These are phyloP conservation scores for Drosophila quadrilineata DNA, from an alignment of 1,140 invertebrate species.

Conservation along the genomic window DNA sequence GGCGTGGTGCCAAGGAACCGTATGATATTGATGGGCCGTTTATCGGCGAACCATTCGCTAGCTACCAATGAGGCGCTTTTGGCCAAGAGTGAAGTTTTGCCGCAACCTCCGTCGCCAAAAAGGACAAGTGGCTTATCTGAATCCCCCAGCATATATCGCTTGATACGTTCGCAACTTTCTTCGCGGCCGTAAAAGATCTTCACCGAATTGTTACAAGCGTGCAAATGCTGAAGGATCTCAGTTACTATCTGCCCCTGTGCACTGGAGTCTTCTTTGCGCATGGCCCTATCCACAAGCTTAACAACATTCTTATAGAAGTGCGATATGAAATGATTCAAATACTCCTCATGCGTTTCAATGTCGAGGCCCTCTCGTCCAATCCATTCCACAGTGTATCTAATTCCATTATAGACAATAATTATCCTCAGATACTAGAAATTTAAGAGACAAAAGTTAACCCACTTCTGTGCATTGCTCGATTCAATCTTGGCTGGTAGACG, in stretches of 20 bases:
- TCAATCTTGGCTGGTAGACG: conserved; percentile 93
- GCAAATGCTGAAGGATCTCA: conserved; percentile 97
- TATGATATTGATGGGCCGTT: conserved; percentile 92
- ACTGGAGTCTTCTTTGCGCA: conserved; percentile 97
- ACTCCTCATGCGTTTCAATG: conserved; percentile 95
- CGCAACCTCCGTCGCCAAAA: conserved; percentile 97
- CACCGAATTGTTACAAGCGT: conserved; percentile 98
- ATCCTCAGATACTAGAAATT: not conserved
- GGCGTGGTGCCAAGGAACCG: conserved; percentile 98
- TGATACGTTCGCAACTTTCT: conserved; percentile 91
- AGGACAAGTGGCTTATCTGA: conserved; percentile 95
- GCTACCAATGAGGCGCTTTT: conserved; percentile 93
- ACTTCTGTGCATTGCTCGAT: conserved; percentile 93
- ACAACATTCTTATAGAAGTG: conserved; percentile 98
- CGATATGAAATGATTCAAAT: conserved; percentile 96
- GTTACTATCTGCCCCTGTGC: conserved; percentile 96
- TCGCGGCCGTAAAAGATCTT: conserved; percentile 97
- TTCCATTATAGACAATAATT: not conserved
- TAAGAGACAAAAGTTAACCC: conserved; percentile 35
- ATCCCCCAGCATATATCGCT: conserved; percentile 92
- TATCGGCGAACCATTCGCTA: conserved; percentile 87
- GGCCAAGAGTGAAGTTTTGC: conserved; percentile 97
- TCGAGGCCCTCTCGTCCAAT: conserved; percentile 97
- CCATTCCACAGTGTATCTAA: conserved; percentile 97
- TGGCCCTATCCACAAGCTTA: conserved; percentile 94